phyloP scores from a whole-genome alignment of 2,113 vertebrate genomes.

The Chrysochloris asiatica region DNA sequence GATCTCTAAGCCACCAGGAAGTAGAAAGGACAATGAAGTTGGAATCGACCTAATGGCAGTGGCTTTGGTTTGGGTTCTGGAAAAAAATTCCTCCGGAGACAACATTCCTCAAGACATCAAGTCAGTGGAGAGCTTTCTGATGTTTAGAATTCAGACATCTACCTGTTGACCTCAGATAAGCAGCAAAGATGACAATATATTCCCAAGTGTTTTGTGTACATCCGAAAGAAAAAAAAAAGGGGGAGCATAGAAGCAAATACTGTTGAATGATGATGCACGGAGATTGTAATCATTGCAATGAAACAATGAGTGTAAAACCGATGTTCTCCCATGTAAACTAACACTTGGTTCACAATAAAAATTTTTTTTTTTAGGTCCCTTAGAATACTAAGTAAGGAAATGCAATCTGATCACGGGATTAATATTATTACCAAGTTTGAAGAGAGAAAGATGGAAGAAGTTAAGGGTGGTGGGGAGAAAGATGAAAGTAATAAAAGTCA shows the following conservation, averaged over 20 bases:
- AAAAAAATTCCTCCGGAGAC: conserved; percentile 14
- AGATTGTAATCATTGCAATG: too few relatives aligned
- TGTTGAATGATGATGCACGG: too few relatives aligned
- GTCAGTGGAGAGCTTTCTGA: conserved; percentile 39
- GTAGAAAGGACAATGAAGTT: neutral
- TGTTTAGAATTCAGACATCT: conserved; percentile 62
- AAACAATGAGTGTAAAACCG: too few relatives aligned
- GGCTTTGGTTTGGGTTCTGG: neutral
- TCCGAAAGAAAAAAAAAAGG: too few relatives aligned
- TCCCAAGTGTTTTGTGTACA: too few relatives aligned
- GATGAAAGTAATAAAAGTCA: conserved; percentile 25
- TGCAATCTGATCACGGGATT: conserved; percentile 61
- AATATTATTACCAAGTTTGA: conserved; percentile 52
- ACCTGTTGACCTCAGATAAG: conserved; percentile 70
- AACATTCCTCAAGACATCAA: conserved; percentile 43
- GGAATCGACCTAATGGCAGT: too few relatives aligned
- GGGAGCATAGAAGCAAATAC: too few relatives aligned
- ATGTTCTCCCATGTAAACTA: too few relatives aligned
- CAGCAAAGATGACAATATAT: too few relatives aligned
- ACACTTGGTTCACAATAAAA: too few relatives aligned
- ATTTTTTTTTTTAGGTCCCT: too few relatives aligned
- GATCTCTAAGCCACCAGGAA: neutral
- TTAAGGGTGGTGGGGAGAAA: neutral
- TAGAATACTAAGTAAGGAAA: conserved; percentile 56
- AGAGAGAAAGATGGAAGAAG: conserved; percentile 19